Evolutionary conservation across 1,140 invertebrate species (phyloP), one percentile per base, ranked within the genome.

Genomic region (Lordiphosa clarofinis): DNA sequence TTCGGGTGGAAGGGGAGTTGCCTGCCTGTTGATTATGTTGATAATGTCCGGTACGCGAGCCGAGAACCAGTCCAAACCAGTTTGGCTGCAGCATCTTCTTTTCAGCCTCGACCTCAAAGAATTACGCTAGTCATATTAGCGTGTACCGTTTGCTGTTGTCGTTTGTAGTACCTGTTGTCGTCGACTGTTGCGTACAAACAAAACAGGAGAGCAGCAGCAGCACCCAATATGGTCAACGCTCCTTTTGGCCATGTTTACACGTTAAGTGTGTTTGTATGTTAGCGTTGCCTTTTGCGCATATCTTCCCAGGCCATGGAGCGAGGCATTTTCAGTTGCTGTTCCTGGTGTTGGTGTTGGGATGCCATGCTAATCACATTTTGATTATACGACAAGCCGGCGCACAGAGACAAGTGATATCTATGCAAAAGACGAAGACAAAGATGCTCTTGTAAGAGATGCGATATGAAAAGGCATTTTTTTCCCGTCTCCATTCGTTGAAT

Each of bases 191-290:
- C 67, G 56, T 61, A 56, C 57, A 53, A 31, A 62, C 54, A 75
- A 55, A 49, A 73, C 63, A 46, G 53, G 56, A 55, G 40, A 57
- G 46, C 62, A 46, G 57, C 62, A 24, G 21, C 57, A 63, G 62
- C 49, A 49, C 76, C 76, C 62, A 82, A 82, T 82, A 82, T 82
- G 76, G 76, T 84, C 76, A 82, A 82, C 78, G 76, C 78, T 82
- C 76, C 31, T 82, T 84, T 84, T 84, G 55, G 73, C 76, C 76
- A 82, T 82, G 76, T 82, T 82, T 84, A 82, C 76, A 82, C 76
- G 73, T 54, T 82, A 82, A 84, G 78, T 82, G 76, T 82, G 76
- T 82, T 82, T 84, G 76, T 82, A 47, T 81, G 76, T 81, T 81
- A 81, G 63, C 76, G 63, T 61, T 58, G 40, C 42, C 48, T 50